Evolutionary conservation across 2,888 invertebrate species (phyloP), one percentile per base, ranked within the genome.

Genomic region (Tenthredo mesomela): DNA sequence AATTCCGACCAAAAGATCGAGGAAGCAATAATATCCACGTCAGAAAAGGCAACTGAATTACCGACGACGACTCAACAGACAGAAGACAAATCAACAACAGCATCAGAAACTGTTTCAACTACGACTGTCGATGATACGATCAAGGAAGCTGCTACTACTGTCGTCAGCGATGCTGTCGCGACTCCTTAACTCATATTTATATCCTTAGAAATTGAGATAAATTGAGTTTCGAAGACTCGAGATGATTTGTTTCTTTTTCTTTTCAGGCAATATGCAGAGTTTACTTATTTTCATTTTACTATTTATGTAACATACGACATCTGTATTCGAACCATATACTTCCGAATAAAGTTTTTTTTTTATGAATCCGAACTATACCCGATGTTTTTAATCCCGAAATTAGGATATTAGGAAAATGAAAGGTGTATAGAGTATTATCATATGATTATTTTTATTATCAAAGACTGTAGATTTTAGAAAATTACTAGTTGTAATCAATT

Each of bases 291-390:
- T 5, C 15, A 70, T 75, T 75, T 25, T 75, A 18, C 37, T 75
- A 18, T 54, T 43, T 83, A 29, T 84, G 37, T 47, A 25, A 50
- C n/a, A 25, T 37, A 33, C 40, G 61, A 37, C n/a, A 37, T 61
- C 7, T 77, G 5, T 29, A 77, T 33, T n/a, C n/a, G n/a, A n/a
- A 7, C 54, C n/a, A 54, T 54, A 54, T 54, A 54, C 54, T 54
- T n/a, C 54, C 1, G 15, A 77, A 77, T 77, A 50, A 77, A 77
- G 21, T 75, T n/a, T 21, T 71, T 71, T 71, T 71, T 71, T 71
- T 21, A n/a, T 37, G n/a, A 33, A 71, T 71, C 70, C 1, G 29
- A 33, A 71, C 70, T 40, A 40, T 33, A 4, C n/a, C 37, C n/a
- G 7, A 1, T 71, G 37, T 71, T 10, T 71, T 71, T 71, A 0